A percentile compares a stretch with the other conserved stretches of the same genome.
These are phyloP conservation scores for Epicampocera succincta DNA, from an alignment of 2,888 invertebrate species.

Conservation along the genomic window DNA sequence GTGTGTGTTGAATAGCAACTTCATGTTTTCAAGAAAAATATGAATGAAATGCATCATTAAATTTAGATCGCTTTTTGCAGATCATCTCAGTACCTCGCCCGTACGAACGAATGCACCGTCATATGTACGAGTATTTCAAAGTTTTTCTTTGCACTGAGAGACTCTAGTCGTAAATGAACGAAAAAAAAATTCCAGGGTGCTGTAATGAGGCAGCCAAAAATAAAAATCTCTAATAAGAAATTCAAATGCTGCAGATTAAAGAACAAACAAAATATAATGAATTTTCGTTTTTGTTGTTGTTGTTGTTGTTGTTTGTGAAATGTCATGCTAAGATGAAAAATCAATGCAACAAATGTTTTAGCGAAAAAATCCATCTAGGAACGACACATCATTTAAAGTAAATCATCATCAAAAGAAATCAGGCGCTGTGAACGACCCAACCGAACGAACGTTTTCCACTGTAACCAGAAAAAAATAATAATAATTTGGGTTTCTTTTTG, in stretches of 20 bases:
- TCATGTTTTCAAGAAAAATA: slow-evolving; percentile 44
- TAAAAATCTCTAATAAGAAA: slow-evolving; percentile 49
- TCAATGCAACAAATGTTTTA: slow-evolving; percentile 75
- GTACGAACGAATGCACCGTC: slow-evolving; percentile 2
- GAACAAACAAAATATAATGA: not conserved
- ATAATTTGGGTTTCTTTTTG: slow-evolving; percentile 8
- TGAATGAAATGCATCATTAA: slow-evolving; percentile 68
- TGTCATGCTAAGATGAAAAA: slow-evolving; percentile 74
- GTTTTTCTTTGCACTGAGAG: slow-evolving; percentile 27
- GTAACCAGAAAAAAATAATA: too few species aligned
- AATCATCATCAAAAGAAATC: slow-evolving; percentile 79
- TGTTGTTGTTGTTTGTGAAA: too few species aligned
- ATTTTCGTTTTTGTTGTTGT: slow-evolving; percentile 18
- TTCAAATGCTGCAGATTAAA: not conserved
- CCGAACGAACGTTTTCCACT: slow-evolving; percentile 17
- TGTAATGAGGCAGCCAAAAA: slow-evolving; percentile 59
- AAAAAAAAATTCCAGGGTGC: slow-evolving; percentile 56
- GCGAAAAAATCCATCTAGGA: slow-evolving; percentile 77
- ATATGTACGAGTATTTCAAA: too few species aligned
- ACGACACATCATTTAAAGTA: slow-evolving; percentile 79
- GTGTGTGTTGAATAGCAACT: slow-evolving; percentile 59
- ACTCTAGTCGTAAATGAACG: slow-evolving; percentile 7
- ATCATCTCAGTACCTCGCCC: slow-evolving; percentile 49
- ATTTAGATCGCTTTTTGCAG: slow-evolving; percentile 65
- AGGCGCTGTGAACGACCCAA: slow-evolving; percentile 70